These are phyloP conservation scores for Phoxinus dragarum DNA, from an alignment of 2,797 vertebrate species.

Conservation along the genomic window DNA sequence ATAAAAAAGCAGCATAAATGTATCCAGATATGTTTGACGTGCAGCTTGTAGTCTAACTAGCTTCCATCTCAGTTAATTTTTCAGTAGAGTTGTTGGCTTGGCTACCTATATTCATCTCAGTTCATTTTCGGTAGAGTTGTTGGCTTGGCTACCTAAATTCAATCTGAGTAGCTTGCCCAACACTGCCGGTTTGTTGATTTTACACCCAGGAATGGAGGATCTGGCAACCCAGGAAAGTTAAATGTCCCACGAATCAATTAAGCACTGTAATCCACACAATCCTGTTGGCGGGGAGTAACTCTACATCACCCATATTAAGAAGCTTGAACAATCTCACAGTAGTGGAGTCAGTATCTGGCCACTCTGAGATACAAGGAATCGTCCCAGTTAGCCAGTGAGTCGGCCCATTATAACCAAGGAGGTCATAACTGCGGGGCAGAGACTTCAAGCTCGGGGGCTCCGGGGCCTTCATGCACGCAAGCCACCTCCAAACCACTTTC, in stretches of 20 bases:
- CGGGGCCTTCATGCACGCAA: constrained; percentile 28
- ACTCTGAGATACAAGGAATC: constrained; percentile 1
- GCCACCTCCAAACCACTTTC: constrained; percentile 63
- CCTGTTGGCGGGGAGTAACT: constrained; percentile 7
- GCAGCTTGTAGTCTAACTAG: not conserved
- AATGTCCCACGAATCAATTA: constrained; percentile 48
- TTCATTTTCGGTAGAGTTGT: not conserved
- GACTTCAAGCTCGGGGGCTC: constrained; percentile 17
- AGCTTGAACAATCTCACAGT: constrained; percentile 8
- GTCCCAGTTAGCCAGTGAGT: constrained; percentile 4
- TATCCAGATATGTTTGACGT: not conserved
- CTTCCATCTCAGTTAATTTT: not conserved
- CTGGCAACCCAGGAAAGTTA: not conserved
- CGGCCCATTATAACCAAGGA: constrained; percentile 19
- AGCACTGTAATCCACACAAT: constrained; percentile 37
- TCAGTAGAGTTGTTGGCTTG: not conserved
- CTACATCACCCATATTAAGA: constrained; percentile 8
- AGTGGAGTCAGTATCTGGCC: constrained; percentile 12
- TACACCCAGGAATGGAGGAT: constrained; percentile 26
- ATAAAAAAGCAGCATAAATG: not conserved
- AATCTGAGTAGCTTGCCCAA: not conserved
- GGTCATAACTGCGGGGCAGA: constrained; percentile 34
- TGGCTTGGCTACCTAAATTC: not conserved
- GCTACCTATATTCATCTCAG: not conserved
- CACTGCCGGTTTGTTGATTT: not conserved